Percentiles rank a stretch among this genome's conserved stretches.
phyloP scores from a whole-genome alignment of 2,113 vertebrate genomes.

The Indicator indicator region DNA sequence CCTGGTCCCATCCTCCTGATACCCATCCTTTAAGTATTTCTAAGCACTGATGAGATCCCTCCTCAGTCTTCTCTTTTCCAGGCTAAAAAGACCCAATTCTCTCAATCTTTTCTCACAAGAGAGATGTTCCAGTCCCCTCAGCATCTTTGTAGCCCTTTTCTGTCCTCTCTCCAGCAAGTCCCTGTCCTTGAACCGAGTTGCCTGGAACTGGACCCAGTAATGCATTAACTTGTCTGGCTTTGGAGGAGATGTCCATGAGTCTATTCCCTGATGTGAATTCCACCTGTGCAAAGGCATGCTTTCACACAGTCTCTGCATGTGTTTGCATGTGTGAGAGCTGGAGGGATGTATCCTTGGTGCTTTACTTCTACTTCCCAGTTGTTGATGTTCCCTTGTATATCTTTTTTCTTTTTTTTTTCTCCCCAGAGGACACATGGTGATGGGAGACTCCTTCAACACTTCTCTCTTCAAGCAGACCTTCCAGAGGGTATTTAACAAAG shows the following conservation, averaged over 20 bases:
- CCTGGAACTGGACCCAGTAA: too few relatives aligned
- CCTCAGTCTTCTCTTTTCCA: too few relatives aligned
- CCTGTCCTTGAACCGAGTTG: too few relatives aligned
- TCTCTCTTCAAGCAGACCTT: slow-evolving; percentile 99
- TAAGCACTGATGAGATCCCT: too few relatives aligned
- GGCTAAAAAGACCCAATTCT: too few relatives aligned
- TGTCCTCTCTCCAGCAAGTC: too few relatives aligned
- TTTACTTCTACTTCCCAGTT: neutral
- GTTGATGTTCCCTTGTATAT: neutral
- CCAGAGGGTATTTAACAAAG: slow-evolving; percentile 94
- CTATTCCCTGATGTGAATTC: neutral
- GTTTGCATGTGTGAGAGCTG: neutral
- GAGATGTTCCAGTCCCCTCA: too few relatives aligned
- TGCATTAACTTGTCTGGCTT: neutral
- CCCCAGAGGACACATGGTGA: slow-evolving; percentile 92
- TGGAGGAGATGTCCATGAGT: neutral
- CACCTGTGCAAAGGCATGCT: neutral
- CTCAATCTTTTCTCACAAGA: too few relatives aligned
- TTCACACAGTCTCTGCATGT: neutral
- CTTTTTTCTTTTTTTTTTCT: neutral
- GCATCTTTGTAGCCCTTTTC: too few relatives aligned
- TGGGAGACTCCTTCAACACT: slow-evolving; percentile 99
- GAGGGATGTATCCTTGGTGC: neutral
- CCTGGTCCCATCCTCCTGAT: too few relatives aligned
- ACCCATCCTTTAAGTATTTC: too few relatives aligned